These are phyloP conservation scores for Melinopterus prodromus DNA, from an alignment of 2,888 invertebrate genomes.

Conservation along the genomic window DNA sequence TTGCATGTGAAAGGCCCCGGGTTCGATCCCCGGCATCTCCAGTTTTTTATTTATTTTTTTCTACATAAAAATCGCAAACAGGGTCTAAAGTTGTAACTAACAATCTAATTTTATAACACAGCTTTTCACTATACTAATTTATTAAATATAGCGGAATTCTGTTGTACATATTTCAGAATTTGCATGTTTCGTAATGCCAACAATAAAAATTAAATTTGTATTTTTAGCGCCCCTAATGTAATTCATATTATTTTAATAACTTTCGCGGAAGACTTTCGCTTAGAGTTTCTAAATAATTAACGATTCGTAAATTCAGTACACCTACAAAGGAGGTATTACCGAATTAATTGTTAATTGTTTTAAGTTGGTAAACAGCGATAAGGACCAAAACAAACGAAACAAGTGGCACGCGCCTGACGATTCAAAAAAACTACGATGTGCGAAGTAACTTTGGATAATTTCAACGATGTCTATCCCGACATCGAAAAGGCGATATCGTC, in stretches of 20 bases:
- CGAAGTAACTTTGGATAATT: slow-evolving; percentile 71
- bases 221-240: too few species aligned
- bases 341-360: too few species aligned
- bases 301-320: too few species aligned
- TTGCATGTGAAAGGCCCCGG: slow-evolving; percentile 99
- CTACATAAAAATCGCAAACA: background rate
- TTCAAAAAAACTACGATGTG: slow-evolving; percentile 60
- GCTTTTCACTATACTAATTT: background rate
- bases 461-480: slow-evolving; percentile 64
- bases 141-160: background rate
- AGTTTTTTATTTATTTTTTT: slow-evolving; percentile 58
- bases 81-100: background rate
- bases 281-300: too few species aligned
- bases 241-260: too few species aligned
- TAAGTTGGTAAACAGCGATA: too few species aligned
- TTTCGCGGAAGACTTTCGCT: too few species aligned
- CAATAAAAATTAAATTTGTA: background rate
- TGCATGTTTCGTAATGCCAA: background rate
- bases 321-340: too few species aligned
- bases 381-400: too few species aligned
- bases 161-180: background rate
- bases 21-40: slow-evolving; percentile 98
- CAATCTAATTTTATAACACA: background rate
- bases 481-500: slow-evolving; percentile 66
- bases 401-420: background rate